phyloP scores from a whole-genome alignment of 37 sponge, comb jelly and placozoan species.

The Sycon ciliatum region DNA sequence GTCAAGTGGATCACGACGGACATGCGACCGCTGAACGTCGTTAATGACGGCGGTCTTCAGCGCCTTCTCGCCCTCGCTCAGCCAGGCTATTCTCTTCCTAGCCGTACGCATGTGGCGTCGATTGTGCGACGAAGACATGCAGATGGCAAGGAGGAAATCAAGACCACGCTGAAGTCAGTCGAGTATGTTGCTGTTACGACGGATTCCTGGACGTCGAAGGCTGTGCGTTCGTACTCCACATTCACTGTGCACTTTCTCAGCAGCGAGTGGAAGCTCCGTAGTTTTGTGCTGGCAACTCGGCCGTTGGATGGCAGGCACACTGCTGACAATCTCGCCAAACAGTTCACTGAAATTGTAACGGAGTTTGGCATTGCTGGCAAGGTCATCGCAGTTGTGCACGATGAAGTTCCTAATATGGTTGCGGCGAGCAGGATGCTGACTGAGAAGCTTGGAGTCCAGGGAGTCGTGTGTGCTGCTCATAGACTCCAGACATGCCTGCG shows the following conservation, averaged over 20 bases:
- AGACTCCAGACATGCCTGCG: background rate
- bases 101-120: background rate
- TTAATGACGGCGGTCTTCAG: background rate
- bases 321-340: background rate
- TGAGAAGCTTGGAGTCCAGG: background rate
- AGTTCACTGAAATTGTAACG: background rate
- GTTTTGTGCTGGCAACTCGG: background rate
- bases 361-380: background rate
- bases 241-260: background rate
- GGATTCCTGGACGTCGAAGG: constrained; percentile 1
- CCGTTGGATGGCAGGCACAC: constrained; percentile 1
- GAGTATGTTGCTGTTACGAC: background rate
- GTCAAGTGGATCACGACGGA: background rate
- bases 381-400: background rate
- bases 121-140: background rate
- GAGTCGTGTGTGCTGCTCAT: constrained; percentile 1
- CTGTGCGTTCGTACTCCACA: background rate
- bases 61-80: background rate
- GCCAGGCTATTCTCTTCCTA: background rate
- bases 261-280: background rate
- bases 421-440: background rate
- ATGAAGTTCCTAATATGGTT: constrained; percentile 12
- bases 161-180: background rate
- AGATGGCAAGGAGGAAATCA: background rate
- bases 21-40: background rate